Conservation (phyloP, 2,113 vertebrate genomes). For the Limnothrissa miodon region DNA sequence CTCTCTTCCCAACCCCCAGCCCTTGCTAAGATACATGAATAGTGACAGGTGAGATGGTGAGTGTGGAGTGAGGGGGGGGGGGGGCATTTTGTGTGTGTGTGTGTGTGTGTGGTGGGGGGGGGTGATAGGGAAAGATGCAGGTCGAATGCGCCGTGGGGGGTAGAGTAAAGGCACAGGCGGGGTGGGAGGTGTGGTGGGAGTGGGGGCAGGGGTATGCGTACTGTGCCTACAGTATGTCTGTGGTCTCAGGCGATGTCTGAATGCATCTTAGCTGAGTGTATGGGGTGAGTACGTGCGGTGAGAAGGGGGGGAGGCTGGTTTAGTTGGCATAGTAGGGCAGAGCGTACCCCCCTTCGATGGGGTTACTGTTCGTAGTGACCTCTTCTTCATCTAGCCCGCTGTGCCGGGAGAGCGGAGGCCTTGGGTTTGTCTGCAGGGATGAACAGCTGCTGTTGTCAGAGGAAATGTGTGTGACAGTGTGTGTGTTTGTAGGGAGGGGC, state of each 20-base stretch:
- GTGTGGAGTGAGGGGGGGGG: not conserved
- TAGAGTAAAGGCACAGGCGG: too few species aligned
- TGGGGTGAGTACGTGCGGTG: not conserved
- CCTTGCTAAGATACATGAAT: not conserved
- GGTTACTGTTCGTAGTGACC: not conserved
- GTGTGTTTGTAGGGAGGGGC: not conserved
- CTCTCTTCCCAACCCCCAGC: not conserved
- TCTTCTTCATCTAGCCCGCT: not conserved
- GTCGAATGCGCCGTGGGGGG: not conserved
- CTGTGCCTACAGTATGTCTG: not conserved
- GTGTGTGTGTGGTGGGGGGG: not conserved
- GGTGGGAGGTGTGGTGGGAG: too few species aligned
- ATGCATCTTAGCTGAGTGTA: not conserved
- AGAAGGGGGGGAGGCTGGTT: not conserved
- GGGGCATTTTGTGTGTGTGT: not conserved
- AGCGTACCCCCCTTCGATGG: not conserved
- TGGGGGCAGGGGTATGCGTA: not conserved
- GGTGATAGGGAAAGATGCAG: not conserved
- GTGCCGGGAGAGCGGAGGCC: not conserved
- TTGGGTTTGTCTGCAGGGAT: not conserved
- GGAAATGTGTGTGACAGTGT: not conserved
- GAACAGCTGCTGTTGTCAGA: constrained; percentile 13
- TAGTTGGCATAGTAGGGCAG: not conserved
- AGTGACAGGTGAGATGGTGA: not conserved
- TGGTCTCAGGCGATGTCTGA: not conserved